These are phyloP conservation scores for Sebastes trivittatus DNA, from an alignment of 2,797 vertebrate species.

Conservation along the genomic window DNA sequence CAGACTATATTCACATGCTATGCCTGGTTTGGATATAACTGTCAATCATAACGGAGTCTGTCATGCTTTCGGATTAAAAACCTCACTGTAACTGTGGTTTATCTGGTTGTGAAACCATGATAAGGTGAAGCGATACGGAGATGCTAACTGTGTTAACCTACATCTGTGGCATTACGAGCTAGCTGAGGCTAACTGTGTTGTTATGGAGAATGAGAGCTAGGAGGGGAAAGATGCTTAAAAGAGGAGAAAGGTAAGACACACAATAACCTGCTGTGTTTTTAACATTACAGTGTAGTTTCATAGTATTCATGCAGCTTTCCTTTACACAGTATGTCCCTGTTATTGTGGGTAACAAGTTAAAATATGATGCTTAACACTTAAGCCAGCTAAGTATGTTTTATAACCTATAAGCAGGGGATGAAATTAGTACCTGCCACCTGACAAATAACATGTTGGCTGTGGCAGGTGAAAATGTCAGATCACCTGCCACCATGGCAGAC, in stretches of 20 bases:
- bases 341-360: not conserved
- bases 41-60: not conserved
- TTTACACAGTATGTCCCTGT: not conserved
- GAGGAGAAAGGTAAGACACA: constrained; percentile 33
- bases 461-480: too few species aligned
- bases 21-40: not conserved
- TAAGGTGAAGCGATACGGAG: constrained; percentile 26
- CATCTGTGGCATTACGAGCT: constrained; percentile 28
- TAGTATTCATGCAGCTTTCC: not conserved
- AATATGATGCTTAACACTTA: not conserved
- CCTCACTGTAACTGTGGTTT: not conserved
- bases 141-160: not conserved
- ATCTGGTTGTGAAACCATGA: not conserved
- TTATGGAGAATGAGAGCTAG: not conserved
- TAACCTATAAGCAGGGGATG: not conserved
- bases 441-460: not conserved
- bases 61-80: not conserved
- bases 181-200: constrained; percentile 52
- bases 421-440: too few species aligned
- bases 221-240: constrained; percentile 18
- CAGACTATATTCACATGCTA: not conserved
- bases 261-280: not conserved
- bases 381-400: not conserved
- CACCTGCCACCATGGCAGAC: too few species aligned
- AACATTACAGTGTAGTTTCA: not conserved